A percentile compares a stretch with the other conserved stretches of the same genome.
These are phyloP conservation scores for Leptopilina syphax DNA, from an alignment of 2,888 invertebrate species.

Conservation along the genomic window DNA sequence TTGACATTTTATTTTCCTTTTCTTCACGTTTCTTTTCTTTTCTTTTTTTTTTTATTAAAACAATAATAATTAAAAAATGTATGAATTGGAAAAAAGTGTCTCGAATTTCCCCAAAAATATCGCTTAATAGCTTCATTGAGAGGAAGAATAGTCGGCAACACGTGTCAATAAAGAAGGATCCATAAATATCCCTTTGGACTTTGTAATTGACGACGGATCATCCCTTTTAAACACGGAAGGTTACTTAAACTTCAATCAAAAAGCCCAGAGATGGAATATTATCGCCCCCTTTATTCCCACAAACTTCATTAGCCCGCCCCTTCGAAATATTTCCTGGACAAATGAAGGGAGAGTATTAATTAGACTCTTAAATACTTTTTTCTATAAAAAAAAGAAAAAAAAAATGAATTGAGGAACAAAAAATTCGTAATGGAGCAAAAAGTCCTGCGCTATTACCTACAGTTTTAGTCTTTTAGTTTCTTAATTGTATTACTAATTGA, in stretches of 20 bases:
- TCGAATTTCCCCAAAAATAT: too few relatives aligned
- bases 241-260: slow-evolving; percentile 19
- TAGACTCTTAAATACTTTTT: background rate
- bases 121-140: background rate
- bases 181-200: background rate
- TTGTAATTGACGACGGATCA: slow-evolving; percentile 20
- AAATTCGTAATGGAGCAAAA: background rate
- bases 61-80: too few relatives aligned
- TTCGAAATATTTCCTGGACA: background rate
- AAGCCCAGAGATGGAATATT: background rate
- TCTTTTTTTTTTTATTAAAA: too few relatives aligned
- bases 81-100: too few relatives aligned
- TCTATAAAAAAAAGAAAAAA: background rate
- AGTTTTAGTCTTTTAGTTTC: too few relatives aligned
- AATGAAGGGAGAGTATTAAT: background rate
- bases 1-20: too few relatives aligned
- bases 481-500: too few relatives aligned
- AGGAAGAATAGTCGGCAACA: slow-evolving; percentile 6
- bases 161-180: background rate
- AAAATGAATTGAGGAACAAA: background rate
- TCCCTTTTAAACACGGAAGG: slow-evolving; percentile 7
- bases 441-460: background rate
- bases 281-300: slow-evolving; percentile 15
- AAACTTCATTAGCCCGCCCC: slow-evolving; percentile 17
- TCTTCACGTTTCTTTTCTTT: too few relatives aligned